A percentile compares a stretch with the other conserved stretches of the same genome.
Conservation (phyloP, 2,888 invertebrate species). For the Junonia oenone region DNA sequence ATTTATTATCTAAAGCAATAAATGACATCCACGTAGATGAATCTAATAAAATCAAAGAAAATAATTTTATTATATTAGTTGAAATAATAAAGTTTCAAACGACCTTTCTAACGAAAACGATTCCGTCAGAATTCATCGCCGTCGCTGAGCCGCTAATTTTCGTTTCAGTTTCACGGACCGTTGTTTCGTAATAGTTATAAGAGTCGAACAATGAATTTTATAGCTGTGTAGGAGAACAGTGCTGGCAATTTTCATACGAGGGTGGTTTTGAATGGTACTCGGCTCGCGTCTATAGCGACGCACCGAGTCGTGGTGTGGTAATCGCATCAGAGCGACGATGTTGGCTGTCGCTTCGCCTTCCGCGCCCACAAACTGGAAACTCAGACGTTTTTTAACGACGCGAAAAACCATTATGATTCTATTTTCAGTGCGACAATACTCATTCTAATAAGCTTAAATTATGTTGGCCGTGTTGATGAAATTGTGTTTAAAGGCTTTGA, state of each 20-base stretch:
- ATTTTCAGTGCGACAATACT: slow-evolving; percentile 61
- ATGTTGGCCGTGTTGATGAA: slow-evolving; percentile 9
- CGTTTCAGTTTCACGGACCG: slow-evolving; percentile 62
- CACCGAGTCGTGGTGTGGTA: slow-evolving; percentile 83
- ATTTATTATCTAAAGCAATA: too few relatives aligned
- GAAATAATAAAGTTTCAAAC: not conserved
- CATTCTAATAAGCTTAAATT: slow-evolving; percentile 56
- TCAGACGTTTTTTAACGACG: slow-evolving; percentile 61
- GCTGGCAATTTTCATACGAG: slow-evolving; percentile 72
- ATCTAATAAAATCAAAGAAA: too few relatives aligned
- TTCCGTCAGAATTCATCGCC: slow-evolving; percentile 6
- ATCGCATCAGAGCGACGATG: slow-evolving; percentile 81
- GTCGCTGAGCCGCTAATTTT: slow-evolving; percentile 23
- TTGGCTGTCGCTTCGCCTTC: slow-evolving; percentile 34
- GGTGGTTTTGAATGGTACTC: slow-evolving; percentile 60
- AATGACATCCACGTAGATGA: too few relatives aligned
- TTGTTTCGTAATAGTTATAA: slow-evolving; percentile 76
- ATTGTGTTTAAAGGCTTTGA: too few relatives aligned
- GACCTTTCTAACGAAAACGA: not conserved
- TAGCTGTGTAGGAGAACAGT: slow-evolving; percentile 65
- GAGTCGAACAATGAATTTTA: slow-evolving; percentile 71
- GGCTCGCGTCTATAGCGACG: slow-evolving; percentile 73
- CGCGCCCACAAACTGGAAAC: slow-evolving; percentile 41
- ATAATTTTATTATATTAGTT: not conserved
- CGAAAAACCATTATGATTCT: slow-evolving; percentile 73